Conservation (phyloP, 2,797 vertebrate species). For the Luscinia luscinia region DNA sequence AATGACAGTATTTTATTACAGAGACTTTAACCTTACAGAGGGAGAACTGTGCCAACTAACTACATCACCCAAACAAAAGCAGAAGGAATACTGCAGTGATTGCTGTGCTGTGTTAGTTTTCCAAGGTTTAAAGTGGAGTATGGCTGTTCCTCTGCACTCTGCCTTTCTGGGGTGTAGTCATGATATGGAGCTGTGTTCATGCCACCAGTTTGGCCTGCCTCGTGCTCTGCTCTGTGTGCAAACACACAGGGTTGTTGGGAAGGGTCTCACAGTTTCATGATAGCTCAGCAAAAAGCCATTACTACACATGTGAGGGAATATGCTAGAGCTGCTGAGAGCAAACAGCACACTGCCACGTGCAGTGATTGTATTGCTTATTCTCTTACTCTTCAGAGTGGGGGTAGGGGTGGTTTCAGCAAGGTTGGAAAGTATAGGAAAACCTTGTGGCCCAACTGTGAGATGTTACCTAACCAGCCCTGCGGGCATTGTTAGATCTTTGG, state of each 20-base stretch:
- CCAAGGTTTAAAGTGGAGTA: neutral
- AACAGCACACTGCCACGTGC: neutral
- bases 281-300: slow-evolving; percentile 30
- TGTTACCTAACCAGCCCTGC: neutral
- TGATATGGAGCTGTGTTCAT: neutral
- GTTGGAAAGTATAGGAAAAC: neutral
- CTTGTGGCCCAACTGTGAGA: neutral
- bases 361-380: neutral
- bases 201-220: neutral
- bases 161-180: neutral
- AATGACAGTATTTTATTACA: neutral
- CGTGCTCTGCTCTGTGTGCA: neutral
- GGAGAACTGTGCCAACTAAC: neutral
- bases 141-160: neutral
- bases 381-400: neutral
- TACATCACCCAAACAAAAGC: neutral
- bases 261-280: neutral
- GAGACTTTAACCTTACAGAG: neutral
- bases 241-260: neutral
- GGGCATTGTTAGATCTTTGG: neutral
- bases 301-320: neutral
- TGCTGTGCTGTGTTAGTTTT: neutral
- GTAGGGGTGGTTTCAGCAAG: neutral
- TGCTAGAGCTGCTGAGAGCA: neutral
- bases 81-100: neutral